Percentiles rank a stretch among this genome's conserved stretches.
Evolutionary conservation across 2,888 invertebrate species (phyloP).

Genomic region (Dromius quadrimaculatus): DNA sequence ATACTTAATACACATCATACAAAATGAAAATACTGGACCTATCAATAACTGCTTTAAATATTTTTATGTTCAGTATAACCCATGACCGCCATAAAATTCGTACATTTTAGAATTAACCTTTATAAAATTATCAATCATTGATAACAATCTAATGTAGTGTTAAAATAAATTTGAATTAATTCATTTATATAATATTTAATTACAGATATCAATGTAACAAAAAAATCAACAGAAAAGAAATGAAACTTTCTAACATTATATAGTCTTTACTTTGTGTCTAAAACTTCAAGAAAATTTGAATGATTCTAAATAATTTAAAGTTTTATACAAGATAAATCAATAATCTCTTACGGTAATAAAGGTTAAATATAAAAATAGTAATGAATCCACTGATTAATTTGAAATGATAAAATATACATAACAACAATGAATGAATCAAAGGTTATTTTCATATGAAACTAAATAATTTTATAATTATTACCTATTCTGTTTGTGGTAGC

Average conservation of each 20-base stretch:
- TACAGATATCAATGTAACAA: slow-evolving; percentile 29
- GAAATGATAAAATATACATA: slow-evolving; percentile 20
- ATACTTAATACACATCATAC: slow-evolving; percentile 14
- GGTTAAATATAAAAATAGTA: slow-evolving; percentile 11
- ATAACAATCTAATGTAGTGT: slow-evolving; percentile 21
- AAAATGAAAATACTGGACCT: slow-evolving; percentile 20
- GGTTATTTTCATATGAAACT: neutral
- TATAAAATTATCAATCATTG: slow-evolving; percentile 25
- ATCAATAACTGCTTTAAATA: slow-evolving; percentile 12
- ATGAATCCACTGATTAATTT: slow-evolving; percentile 26
- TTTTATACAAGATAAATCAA: slow-evolving; percentile 16
- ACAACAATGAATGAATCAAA: slow-evolving; percentile 5
- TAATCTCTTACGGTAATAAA: slow-evolving; percentile 20
- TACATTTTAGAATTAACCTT: slow-evolving; percentile 31
- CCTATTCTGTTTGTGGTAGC: slow-evolving; percentile 34
- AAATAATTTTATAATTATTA: slow-evolving; percentile 9
- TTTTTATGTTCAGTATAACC: slow-evolving; percentile 29
- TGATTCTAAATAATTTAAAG: neutral
- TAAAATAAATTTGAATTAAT: slow-evolving; percentile 12
- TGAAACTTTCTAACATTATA: slow-evolving; percentile 17
- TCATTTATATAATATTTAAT: slow-evolving; percentile 26
- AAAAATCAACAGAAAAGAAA: slow-evolving; percentile 29
- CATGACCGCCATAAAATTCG: slow-evolving; percentile 20
- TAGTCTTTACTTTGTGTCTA: slow-evolving; percentile 19
- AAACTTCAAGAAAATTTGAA: neutral